These are phyloP conservation scores for Notarius lentiginosus DNA, from an alignment of 2,113 vertebrate species.

Conservation along the genomic window DNA sequence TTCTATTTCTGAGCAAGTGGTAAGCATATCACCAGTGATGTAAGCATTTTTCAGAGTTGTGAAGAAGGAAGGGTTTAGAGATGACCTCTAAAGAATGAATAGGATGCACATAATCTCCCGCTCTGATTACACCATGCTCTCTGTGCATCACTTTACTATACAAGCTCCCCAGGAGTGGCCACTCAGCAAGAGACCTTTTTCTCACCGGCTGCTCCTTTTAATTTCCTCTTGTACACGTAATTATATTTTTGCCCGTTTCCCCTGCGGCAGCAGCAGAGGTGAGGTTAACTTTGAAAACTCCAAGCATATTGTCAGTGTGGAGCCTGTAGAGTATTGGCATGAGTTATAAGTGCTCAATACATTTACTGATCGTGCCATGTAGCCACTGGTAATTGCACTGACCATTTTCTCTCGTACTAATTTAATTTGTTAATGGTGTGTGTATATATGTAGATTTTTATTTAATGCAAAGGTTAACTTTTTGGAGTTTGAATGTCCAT, in stretches of 20 bases:
- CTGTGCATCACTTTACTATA: slow-evolving; percentile 42
- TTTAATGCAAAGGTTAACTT: neutral
- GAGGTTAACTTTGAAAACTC: slow-evolving; percentile 39
- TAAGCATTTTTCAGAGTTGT: neutral
- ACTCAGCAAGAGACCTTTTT: neutral
- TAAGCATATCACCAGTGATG: neutral
- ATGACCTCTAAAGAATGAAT: slow-evolving; percentile 11
- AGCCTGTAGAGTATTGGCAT: neutral
- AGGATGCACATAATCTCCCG: neutral
- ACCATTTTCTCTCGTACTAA: neutral
- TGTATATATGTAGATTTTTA: neutral
- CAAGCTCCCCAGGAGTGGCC: slow-evolving; percentile 7
- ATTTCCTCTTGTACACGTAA: slow-evolving; percentile 48
- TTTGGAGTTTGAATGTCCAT: neutral
- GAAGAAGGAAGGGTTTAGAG: slow-evolving; percentile 12
- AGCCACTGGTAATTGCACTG: neutral
- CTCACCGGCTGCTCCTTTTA: slow-evolving; percentile 37
- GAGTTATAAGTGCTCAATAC: neutral
- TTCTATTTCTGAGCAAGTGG: neutral
- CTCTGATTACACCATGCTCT: slow-evolving; percentile 37
- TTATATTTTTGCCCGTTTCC: slow-evolving; percentile 48
- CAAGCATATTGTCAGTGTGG: neutral
- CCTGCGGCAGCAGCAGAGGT: slow-evolving; percentile 38
- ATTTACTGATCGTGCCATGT: neutral
- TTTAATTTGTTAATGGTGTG: neutral